A percentile compares a stretch with the other conserved stretches of the same genome.
Evolutionary conservation across 2,888 invertebrate species (phyloP).

Genomic region (Leucophenga maculata): DNA sequence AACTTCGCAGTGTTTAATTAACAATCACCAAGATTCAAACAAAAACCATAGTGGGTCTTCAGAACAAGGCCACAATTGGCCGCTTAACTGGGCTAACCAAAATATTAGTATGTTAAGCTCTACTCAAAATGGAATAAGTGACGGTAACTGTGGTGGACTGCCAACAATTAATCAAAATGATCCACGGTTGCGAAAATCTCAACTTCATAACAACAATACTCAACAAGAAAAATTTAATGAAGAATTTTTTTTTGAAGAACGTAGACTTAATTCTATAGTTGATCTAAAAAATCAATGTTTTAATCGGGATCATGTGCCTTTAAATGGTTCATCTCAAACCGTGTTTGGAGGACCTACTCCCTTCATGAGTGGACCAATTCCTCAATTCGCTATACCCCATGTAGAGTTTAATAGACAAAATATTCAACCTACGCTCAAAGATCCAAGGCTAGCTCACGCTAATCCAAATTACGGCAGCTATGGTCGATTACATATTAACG

Average conservation of each 20-base stretch:
- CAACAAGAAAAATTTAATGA: not conserved
- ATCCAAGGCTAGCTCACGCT: not conserved
- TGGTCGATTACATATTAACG: conserved; percentile 3
- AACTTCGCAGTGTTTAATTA: conserved; percentile 1
- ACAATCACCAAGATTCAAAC: not conserved
- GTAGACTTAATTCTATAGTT: too few relatives aligned
- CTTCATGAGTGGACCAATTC: not conserved
- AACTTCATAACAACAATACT: conserved; percentile 11
- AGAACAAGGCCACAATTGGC: not conserved
- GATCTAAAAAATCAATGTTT: too few relatives aligned
- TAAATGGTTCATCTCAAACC: not conserved
- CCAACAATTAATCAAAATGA: conserved; percentile 47
- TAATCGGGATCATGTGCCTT: too few relatives aligned
- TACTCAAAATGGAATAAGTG: not conserved
- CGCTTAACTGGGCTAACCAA: not conserved
- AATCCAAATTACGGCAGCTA: not conserved
- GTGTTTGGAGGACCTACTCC: not conserved
- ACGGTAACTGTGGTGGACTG: conserved; percentile 35
- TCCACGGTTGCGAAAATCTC: conserved; percentile 46
- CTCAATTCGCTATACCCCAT: not conserved
- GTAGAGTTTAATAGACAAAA: not conserved
- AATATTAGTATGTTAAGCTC: not conserved
- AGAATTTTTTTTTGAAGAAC: conserved; percentile 22
- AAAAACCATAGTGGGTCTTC: not conserved
- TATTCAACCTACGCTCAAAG: not conserved